Conservation (phyloP, 1,140 invertebrate genomes). For the Penaeus vannamei region DNA sequence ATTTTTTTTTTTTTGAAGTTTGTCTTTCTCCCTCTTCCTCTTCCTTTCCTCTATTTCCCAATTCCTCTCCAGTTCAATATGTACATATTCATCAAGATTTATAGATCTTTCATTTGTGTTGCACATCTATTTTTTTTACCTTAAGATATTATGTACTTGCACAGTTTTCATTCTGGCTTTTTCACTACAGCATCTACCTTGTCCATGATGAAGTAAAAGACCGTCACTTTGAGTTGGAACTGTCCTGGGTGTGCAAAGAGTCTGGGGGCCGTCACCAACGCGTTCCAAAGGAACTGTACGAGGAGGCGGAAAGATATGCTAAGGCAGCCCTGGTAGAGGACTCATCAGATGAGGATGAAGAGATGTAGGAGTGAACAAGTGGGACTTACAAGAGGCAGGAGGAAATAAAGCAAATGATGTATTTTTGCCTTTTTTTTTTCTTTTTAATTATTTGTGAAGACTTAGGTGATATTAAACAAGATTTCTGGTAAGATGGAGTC, state of each 20-base stretch:
- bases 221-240: conserved; percentile 97
- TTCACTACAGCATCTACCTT: conserved; percentile 85
- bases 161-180: neutral
- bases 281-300: conserved; percentile 76
- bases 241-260: conserved; percentile 94
- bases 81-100: too few relatives aligned
- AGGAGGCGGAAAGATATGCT: conserved; percentile 85
- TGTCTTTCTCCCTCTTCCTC: too few relatives aligned
- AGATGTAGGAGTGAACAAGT: conserved; percentile 69
- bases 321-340: conserved; percentile 87
- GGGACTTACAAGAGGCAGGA: neutral
- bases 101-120: too few relatives aligned
- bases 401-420: too few relatives aligned
- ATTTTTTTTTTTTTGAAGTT: too few relatives aligned
- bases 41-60: too few relatives aligned
- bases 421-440: too few relatives aligned
- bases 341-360: conserved; percentile 87
- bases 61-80: too few relatives aligned
- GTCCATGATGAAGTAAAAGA: conserved; percentile 99
- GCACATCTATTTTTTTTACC: neutral
- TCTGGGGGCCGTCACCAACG: conserved; percentile 83
- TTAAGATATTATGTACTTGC: neutral
- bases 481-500: too few relatives aligned
- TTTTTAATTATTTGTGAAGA: too few relatives aligned
- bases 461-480: too few relatives aligned